Percentiles rank a stretch among this genome's conserved stretches.
Conservation (phyloP, 92 coral and sea anemone genomes). For the Isaurus tuberculatus region DNA sequence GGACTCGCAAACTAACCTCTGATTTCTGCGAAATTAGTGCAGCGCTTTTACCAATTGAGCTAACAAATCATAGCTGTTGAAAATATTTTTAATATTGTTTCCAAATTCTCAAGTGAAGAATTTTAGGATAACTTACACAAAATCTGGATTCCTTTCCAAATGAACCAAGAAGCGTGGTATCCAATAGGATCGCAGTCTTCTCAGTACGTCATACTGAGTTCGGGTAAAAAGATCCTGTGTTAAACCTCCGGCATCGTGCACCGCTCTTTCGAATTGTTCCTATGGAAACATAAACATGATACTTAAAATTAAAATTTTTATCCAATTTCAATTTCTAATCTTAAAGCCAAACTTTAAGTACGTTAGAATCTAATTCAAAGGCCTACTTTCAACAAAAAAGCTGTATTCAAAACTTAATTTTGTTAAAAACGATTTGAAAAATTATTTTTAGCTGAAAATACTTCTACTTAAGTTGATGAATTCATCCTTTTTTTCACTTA, state of each 20-base stretch:
- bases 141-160: conserved; percentile 82
- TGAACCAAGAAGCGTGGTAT: conserved; percentile 95
- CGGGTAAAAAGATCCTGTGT: conserved; percentile 95
- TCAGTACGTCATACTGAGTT: conserved; percentile 90
- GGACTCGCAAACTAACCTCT: too few species aligned
- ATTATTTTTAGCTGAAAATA: too few species aligned
- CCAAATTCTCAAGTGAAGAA: too few species aligned
- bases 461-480: too few species aligned
- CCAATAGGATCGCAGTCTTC: conserved; percentile 98
- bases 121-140: conserved; percentile 64
- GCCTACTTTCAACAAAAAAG: too few species aligned
- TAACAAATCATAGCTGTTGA: too few species aligned
- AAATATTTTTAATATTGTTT: too few species aligned
- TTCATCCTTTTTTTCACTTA: too few species aligned
- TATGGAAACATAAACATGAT: not conserved
- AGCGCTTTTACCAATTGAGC: too few species aligned
- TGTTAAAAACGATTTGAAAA: too few species aligned
- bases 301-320: not conserved
- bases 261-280: conserved; percentile 93
- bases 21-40: too few species aligned
- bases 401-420: too few species aligned
- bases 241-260: conserved; percentile 79
- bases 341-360: not conserved
- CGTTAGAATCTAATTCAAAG: not conserved
- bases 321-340: not conserved